Conservation (phyloP, 2,797 vertebrate genomes). For the Sylvia borin region DNA sequence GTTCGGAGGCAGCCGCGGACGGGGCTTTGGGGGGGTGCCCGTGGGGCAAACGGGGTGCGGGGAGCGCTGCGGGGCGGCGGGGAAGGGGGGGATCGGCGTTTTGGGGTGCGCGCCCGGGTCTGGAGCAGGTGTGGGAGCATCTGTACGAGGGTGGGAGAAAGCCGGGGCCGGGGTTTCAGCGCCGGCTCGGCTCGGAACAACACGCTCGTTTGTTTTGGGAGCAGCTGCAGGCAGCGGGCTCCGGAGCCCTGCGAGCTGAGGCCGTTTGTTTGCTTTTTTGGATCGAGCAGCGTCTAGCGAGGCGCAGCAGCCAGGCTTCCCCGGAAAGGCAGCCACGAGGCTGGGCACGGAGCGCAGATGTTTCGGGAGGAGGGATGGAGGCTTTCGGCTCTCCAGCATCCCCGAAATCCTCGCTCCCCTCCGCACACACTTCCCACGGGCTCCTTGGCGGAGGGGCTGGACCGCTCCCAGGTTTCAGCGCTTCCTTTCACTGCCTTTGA, state of each 20-base stretch:
- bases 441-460: neutral
- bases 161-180: neutral
- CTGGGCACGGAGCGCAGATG: slow-evolving; percentile 36
- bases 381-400: neutral
- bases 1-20: neutral
- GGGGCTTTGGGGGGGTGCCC: neutral
- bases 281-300: slow-evolving; percentile 42
- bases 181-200: neutral
- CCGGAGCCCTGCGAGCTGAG: slow-evolving; percentile 24
- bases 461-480: neutral
- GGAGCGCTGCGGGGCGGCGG: neutral
- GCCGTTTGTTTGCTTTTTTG: slow-evolving; percentile 56
- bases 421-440: neutral
- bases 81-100: neutral
- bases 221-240: slow-evolving; percentile 59
- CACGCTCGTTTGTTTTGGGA: slow-evolving; percentile 46
- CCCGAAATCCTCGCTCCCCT: neutral
- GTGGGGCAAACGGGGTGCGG: neutral
- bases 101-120: neutral
- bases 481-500: neutral
- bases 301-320: slow-evolving; percentile 39
- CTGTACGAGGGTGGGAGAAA: slow-evolving; percentile 6
- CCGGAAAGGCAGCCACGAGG: slow-evolving; percentile 12
- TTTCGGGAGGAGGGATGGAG: neutral
- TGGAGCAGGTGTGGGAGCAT: slow-evolving; percentile 52